phyloP scores from a whole-genome alignment of 2,113 vertebrate genomes.

The Corydoras sp. region DNA sequence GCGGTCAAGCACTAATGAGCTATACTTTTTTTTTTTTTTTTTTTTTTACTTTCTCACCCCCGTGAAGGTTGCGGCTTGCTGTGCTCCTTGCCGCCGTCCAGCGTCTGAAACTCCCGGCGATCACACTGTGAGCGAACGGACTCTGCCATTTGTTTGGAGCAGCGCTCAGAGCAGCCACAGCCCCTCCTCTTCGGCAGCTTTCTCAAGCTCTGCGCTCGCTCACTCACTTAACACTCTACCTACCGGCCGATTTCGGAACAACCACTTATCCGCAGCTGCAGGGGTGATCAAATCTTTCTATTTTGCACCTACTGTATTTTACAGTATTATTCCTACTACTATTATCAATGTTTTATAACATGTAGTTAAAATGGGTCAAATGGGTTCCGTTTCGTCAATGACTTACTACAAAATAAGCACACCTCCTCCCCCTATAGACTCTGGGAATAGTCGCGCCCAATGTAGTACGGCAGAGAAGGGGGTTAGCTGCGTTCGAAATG shows the following conservation, averaged over 20 bases:
- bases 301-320: no score
- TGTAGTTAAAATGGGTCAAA: no score
- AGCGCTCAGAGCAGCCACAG: background rate
- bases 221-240: constrained; percentile 40
- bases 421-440: constrained; percentile 2
- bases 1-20: background rate
- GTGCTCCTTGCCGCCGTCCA: constrained; percentile 63
- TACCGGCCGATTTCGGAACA: constrained; percentile 61
- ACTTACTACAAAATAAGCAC: background rate
- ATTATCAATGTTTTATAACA: no score
- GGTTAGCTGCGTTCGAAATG: background rate
- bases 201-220: constrained; percentile 15
- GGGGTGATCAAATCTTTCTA: constrained; percentile 33
- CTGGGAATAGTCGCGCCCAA: constrained; percentile 46
- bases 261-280: constrained; percentile 41
- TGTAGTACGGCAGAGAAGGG: constrained; percentile 23
- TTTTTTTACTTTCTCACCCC: constrained; percentile 57
- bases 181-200: constrained; percentile 32
- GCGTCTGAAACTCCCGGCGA: constrained; percentile 61
- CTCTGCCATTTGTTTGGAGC: constrained; percentile 64
- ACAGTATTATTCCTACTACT: no score
- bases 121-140: constrained; percentile 63
- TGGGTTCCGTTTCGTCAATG: no score
- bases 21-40: background rate
- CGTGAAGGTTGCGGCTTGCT: constrained; percentile 55